phyloP scores from a whole-genome alignment of 2,797 vertebrate genomes.

The Xiphorhynchus erythropygius region DNA sequence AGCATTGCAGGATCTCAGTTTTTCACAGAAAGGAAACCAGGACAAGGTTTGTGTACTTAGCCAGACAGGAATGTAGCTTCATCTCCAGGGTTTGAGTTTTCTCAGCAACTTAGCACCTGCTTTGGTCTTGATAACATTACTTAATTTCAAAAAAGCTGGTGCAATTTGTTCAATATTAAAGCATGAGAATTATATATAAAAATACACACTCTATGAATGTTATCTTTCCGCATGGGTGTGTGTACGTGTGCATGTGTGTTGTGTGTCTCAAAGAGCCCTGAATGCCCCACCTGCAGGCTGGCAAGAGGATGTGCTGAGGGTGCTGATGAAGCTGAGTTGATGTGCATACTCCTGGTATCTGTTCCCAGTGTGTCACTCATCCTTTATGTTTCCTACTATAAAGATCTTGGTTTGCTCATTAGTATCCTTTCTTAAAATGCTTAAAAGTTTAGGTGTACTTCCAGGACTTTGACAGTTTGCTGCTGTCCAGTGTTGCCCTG shows the following conservation, averaged over 20 bases:
- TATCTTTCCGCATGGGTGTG: background rate
- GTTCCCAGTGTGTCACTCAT: too few species aligned
- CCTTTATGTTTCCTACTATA: background rate
- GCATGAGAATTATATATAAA: background rate
- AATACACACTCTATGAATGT: background rate
- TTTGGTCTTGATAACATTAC: background rate
- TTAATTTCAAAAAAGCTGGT: background rate
- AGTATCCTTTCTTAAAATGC: background rate
- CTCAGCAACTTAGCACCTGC: background rate
- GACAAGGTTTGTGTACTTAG: background rate
- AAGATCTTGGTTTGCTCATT: background rate
- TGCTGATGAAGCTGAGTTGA: background rate
- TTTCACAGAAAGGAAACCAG: background rate
- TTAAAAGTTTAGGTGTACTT: background rate
- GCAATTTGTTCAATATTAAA: background rate
- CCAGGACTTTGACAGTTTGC: background rate
- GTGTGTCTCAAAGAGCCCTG: background rate
- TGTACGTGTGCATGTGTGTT: rapidly evolving
- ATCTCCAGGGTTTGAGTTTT: background rate
- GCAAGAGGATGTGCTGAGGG: background rate
- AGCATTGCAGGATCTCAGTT: background rate
- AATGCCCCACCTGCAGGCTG: background rate
- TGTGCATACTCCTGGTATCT: background rate
- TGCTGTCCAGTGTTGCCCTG: background rate
- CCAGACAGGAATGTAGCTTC: background rate